Conservation (phyloP, 2,797 vertebrate genomes). For the Nyctibius grandis region DNA sequence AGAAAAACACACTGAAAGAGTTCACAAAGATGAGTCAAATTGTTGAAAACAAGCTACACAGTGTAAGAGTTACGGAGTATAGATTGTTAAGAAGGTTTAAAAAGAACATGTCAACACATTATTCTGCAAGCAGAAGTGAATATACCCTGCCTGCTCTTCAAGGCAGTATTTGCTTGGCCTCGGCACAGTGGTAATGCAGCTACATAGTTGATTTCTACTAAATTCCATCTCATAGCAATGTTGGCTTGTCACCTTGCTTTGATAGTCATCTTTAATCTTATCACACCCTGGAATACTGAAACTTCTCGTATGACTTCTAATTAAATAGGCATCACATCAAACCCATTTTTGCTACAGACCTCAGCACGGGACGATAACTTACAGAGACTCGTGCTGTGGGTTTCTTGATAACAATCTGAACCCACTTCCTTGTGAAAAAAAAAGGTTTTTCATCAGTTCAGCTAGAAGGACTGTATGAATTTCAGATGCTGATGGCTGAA, state of each 20-base stretch:
- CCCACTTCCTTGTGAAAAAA: not conserved
- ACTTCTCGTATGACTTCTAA: not conserved
- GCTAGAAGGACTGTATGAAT: not conserved
- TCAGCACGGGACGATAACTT: not conserved
- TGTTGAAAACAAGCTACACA: not conserved
- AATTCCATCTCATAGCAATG: not conserved
- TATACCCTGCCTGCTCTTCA: not conserved
- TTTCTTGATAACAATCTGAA: not conserved
- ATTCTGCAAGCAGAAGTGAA: not conserved
- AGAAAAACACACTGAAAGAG: not conserved
- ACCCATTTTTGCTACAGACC: not conserved
- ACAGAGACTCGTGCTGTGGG: not conserved
- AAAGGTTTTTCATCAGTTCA: not conserved
- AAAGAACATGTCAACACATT: not conserved
- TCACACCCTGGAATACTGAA: not conserved
- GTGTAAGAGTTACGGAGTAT: not conserved
- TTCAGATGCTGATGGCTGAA: not conserved
- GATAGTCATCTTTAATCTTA: not conserved
- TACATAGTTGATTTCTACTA: not conserved
- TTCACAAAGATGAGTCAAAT: not conserved
- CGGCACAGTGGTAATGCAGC: not conserved
- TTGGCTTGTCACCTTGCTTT: not conserved
- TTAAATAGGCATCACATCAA: not conserved
- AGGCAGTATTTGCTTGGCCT: slow-evolving; percentile 11
- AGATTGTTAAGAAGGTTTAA: not conserved